Base-by-base conservation (phyloP, 2,113 vertebrate genomes). In the Rhinogobius similis region DNA sequence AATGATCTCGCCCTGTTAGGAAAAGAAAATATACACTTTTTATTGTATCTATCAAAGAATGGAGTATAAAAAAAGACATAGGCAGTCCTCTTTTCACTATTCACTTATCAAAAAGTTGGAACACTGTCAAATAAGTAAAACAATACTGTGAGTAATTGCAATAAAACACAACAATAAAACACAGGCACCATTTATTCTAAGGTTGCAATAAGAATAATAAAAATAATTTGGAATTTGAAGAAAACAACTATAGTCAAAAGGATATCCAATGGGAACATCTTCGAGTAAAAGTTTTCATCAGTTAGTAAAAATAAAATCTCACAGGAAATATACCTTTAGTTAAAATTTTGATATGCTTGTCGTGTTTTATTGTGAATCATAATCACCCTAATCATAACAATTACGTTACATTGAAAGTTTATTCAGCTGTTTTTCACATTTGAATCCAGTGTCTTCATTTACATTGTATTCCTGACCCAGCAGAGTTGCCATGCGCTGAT, bases 361-460 rank as follows among this genome's bases (percentile, higher is more conserved):
- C 9, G 32, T 36, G 32, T 16, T 18, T 48, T 48, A 13, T 41
- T 41, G 12, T 36, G 12, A 41, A 41, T 41, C 7, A 10, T 41
- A 41, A 41, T 41, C 39, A 41, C 1, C 10, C 11, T 9, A 41
- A 52, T 23, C 50, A 52, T 36, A 48, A 48, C 18, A 16, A 48
- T 2, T 21, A 52, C 10, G 14, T 56, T 56, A 16, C 14, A 32
- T 20, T 18, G 2, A 29, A 32, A 21, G n/a, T 23, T 63, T 38
- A 21, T 63, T 21, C 21, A 38, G n/a, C 21, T 3, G 23, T 24
- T 23, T 62, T 26, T 50, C 12, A 41, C 20, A 38, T n/a, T n/a
- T n/a, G 27, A 61, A 32, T 61, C 29, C 29, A 61, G 29, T 36
- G 18, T 61, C 58, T 38, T 38, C 18, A n/a, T 61, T 71, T 29